Evolutionary conservation across 2,888 invertebrate species (phyloP).

Genomic region (Drosophila affinis): DNA sequence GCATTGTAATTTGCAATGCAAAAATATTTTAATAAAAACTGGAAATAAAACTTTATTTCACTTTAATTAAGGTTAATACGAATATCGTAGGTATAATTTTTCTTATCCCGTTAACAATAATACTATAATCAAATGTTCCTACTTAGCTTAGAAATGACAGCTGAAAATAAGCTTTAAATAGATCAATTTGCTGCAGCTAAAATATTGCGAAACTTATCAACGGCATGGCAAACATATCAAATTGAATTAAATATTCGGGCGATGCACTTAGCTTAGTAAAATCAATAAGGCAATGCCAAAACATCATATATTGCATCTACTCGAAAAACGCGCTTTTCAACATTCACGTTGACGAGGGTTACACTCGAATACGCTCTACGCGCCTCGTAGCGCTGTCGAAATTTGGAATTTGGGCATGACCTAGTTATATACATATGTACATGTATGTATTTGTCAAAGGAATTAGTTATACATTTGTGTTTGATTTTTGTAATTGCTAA

Average conservation of each 20-base stretch:
- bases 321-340: conserved; percentile 4
- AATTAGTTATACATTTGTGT: conserved; percentile 44
- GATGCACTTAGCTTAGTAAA: conserved; percentile 17
- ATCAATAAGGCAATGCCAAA: conserved; percentile 41
- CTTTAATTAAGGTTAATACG: no score
- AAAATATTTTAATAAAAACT: no score
- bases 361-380: neutral
- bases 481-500: conserved; percentile 23
- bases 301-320: conserved; percentile 42
- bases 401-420: conserved; percentile 29
- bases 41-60: no score
- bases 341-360: conserved; percentile 56
- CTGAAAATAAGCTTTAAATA: conserved; percentile 30
- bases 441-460: conserved; percentile 52
- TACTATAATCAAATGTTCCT: no score
- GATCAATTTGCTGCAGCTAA: conserved; percentile 25
- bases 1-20: no score
- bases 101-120: no score
- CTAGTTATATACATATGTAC: conserved; percentile 11
- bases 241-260: no score
- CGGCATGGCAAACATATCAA: neutral
- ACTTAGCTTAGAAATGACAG: conserved; percentile 45
- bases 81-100: no score
- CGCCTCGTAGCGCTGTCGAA: neutral
- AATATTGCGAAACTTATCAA: conserved; percentile 33